These are phyloP conservation scores for Coelinius sp. DNA, from an alignment of 2,888 invertebrate genomes.

Conservation along the genomic window DNA sequence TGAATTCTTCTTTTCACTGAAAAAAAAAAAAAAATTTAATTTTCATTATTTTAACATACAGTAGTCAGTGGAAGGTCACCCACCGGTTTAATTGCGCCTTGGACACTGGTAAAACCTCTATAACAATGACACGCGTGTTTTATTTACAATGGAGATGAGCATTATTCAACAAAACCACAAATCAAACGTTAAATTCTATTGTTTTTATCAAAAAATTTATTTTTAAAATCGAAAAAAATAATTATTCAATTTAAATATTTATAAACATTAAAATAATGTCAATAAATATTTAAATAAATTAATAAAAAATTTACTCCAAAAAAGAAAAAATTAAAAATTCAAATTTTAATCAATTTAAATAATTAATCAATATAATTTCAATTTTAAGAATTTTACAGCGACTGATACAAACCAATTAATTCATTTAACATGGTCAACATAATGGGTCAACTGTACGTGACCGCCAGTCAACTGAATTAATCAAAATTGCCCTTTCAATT, in stretches of 20 bases:
- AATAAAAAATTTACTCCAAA: no score
- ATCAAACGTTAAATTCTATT: background rate
- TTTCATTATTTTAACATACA: no score
- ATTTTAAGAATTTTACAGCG: background rate
- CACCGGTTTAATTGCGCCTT: slow-evolving; percentile 11
- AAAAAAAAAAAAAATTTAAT: no score
- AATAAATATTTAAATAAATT: no score
- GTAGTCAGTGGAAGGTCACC: slow-evolving; percentile 10
- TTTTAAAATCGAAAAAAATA: no score
- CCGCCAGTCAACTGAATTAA: slow-evolving; percentile 11
- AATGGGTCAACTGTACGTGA: slow-evolving; percentile 48
- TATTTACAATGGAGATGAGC: slow-evolving; percentile 13
- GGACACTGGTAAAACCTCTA: background rate
- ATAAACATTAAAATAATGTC: no score
- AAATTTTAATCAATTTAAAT: background rate
- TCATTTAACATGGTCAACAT: slow-evolving; percentile 55
- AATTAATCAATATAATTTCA: background rate
- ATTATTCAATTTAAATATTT: no score
- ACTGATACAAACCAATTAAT: slow-evolving; percentile 51
- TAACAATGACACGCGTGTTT: slow-evolving; percentile 21
- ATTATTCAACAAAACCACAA: background rate
- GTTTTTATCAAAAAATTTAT: no score
- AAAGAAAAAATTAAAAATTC: no score
- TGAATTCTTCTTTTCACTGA: no score
- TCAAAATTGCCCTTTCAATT: slow-evolving; percentile 23